Evolutionary conservation across 2,888 invertebrate genomes (phyloP), one percentile per base, ranked within the genome.

Genomic region (Cantharis lateralis): DNA sequence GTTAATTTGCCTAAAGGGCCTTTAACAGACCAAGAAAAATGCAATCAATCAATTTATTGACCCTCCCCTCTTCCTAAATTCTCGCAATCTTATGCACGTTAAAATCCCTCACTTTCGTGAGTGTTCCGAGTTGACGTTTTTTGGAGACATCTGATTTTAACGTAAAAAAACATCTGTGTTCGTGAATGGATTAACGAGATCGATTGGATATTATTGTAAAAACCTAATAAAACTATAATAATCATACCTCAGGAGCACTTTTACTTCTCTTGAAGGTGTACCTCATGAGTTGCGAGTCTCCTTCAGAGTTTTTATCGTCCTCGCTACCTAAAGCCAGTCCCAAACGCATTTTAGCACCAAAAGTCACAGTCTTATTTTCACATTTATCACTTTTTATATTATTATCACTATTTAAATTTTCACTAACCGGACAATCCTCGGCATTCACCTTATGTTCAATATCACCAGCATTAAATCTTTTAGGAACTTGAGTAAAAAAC

Each of bases 361-460:
- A 48, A 48, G 48, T n/a, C 2, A 48, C 48, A 48, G 48, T n/a
- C 62, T 72, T 77, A 63, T 63, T 77, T 20, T 64, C 76, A 72
- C 64, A 77, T 74, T 78, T 81, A 77, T 70, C 77, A 63, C 77
- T 76, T 72, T 78, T 78, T 61, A 64, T 68, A 75, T 63, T 68
- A 75, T 63, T 77, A 61, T 73, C 72, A 68, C 68, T 72, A 62
- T 71, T 71, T 26, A 72, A 28, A 3, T 74, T 75, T 24, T 75
- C 78, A 48, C 48, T n/a, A 20, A 70, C 70, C 28, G 78, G 75
- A 24, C 70, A 68, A 18, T 71, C 74, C 15, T 77, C 79, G 68
- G 70, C 73, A 75, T 85, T 85, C 24, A 87, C 81, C 72, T 83
- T 84, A 77, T 86, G 85, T 78, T 85, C 85, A 16, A 86, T 86